Conservation (phyloP, 2,888 invertebrate species). For the Dicyrtoma fusca region DNA sequence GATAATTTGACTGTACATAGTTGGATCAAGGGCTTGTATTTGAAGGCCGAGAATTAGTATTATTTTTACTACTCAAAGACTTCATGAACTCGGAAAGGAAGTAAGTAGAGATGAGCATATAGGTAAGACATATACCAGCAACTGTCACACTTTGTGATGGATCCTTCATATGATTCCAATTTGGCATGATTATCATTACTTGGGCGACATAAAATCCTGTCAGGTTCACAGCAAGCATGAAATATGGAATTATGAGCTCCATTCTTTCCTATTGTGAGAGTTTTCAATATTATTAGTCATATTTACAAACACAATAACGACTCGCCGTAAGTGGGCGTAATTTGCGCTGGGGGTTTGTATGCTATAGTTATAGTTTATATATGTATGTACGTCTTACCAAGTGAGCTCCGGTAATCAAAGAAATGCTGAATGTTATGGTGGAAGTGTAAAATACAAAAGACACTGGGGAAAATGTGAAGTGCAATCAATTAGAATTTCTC, state of each 20-base stretch:
- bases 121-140: not conserved
- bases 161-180: not conserved
- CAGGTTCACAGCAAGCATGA: conserved; percentile 4
- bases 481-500: not conserved
- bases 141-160: not conserved
- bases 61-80: too few relatives aligned
- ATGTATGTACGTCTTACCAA: too few relatives aligned
- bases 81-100: not conserved
- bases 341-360: too few relatives aligned
- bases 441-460: conserved; percentile 23
- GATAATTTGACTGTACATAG: too few relatives aligned
- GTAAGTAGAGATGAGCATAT: not conserved
- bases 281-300: not conserved
- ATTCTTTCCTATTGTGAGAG: conserved; percentile 8
- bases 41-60: too few relatives aligned
- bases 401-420: conserved; percentile 10
- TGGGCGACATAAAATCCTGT: conserved; percentile 10
- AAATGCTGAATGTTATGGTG: conserved; percentile 21
- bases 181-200: not conserved
- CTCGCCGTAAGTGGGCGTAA: too few relatives aligned
- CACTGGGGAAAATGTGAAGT: not conserved
- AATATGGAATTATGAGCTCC: conserved; percentile 26
- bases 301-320: not conserved
- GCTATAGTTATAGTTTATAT: too few relatives aligned
- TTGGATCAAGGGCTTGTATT: too few relatives aligned